phyloP scores from a whole-genome alignment of 2,113 vertebrate species.

The Cavia porcellus region DNA sequence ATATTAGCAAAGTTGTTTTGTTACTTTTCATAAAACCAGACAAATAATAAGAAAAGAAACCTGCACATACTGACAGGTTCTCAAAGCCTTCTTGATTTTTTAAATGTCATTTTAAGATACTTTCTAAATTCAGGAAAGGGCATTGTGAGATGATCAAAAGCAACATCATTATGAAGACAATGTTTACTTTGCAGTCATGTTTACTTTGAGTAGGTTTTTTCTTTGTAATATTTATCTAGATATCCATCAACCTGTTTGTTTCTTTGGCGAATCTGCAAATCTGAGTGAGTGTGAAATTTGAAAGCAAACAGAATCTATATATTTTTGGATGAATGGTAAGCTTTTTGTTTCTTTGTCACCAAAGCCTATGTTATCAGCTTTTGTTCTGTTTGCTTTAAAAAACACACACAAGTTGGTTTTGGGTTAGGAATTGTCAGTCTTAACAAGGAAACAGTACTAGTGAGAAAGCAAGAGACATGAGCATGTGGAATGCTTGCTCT shows the following conservation, averaged over 20 bases:
- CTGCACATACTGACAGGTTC: conserved; percentile 40
- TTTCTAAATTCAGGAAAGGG: conserved; percentile 54
- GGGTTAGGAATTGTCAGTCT: conserved; percentile 7
- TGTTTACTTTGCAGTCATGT: background rate
- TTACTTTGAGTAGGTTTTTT: background rate
- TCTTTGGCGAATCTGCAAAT: conserved; percentile 32
- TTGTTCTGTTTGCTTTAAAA: background rate
- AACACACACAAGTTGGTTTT: background rate
- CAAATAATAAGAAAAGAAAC: conserved; percentile 17
- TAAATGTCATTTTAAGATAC: conserved; percentile 38
- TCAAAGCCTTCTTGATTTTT: conserved; percentile 12
- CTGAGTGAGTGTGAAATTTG: conserved; percentile 38
- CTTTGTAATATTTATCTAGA: conserved; percentile 57
- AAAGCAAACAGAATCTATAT: conserved; percentile 47
- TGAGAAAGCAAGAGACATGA: background rate
- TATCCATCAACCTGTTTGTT: background rate
- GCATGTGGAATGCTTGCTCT: background rate
- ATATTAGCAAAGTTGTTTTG: background rate
- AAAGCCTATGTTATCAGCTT: background rate
- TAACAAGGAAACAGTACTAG: background rate
- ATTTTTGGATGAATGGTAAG: background rate
- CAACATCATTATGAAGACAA: conserved; percentile 18
- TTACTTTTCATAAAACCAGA: conserved; percentile 65
- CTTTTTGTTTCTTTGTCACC: background rate
- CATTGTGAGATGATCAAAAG: conserved; percentile 2